A percentile compares a stretch with the other conserved stretches of the same genome.
These are phyloP conservation scores for Cheirogaleus major DNA, from an alignment of 2,797 vertebrate species.

Conservation along the genomic window DNA sequence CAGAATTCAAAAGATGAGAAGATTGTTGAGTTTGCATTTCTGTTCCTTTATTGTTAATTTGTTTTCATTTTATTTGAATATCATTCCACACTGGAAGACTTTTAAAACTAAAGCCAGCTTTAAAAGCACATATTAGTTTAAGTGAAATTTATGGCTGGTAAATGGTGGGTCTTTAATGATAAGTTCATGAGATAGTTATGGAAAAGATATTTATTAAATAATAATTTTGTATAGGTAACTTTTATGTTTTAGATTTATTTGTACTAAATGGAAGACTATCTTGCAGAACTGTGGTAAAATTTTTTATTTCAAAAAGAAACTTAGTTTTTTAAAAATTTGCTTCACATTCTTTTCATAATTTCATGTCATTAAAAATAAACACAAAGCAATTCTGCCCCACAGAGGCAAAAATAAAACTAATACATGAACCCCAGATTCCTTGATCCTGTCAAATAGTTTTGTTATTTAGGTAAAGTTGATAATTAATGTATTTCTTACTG, in stretches of 20 bases:
- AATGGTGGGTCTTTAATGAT: background rate
- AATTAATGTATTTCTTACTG: background rate
- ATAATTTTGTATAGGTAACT: background rate
- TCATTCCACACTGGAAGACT: background rate
- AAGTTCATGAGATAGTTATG: background rate
- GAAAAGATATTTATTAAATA: background rate
- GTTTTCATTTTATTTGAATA: background rate
- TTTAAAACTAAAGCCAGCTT: background rate
- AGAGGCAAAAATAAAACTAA: background rate
- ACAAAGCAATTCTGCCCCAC: background rate
- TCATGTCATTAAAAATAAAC: conserved; percentile 23
- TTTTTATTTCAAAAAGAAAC: conserved; percentile 1
- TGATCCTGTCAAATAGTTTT: background rate
- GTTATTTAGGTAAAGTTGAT: background rate
- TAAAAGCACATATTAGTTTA: background rate
- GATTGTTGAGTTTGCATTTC: background rate
- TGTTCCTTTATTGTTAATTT: background rate
- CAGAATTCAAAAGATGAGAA: background rate
- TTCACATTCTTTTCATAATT: background rate
- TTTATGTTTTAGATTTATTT: background rate
- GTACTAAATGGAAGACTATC: background rate
- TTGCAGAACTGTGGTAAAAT: background rate
- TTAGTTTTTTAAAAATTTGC: background rate
- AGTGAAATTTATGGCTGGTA: background rate
- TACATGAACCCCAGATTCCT: background rate